Percentiles rank a stretch among this genome's conserved stretches.
Evolutionary conservation across 1,140 invertebrate species (phyloP).

Genomic region (Cyphomyrmex costatus): DNA sequence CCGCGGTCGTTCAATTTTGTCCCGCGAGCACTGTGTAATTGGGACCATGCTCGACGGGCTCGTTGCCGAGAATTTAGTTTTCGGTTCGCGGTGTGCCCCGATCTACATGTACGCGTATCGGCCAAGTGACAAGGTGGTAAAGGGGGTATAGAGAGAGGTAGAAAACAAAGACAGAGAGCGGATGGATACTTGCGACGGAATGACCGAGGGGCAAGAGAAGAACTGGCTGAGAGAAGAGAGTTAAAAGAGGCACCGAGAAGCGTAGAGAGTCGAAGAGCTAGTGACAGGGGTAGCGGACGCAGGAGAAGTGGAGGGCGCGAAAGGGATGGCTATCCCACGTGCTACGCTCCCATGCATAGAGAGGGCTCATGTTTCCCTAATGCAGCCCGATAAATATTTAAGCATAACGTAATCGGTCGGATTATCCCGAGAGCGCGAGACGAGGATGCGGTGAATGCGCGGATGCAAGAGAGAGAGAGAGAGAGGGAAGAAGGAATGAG

Average conservation of each 20-base stretch:
- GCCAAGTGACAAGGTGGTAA: conserved; percentile 1
- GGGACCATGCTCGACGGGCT: conserved; percentile 82
- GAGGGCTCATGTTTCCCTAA: conserved; percentile 86
- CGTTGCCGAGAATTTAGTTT: conserved; percentile 83
- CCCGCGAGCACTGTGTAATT: conserved; percentile 80
- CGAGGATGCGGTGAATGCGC: conserved; percentile 50
- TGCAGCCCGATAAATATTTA: conserved; percentile 86
- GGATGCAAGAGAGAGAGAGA: conserved; percentile 5
- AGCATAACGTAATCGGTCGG: conserved; percentile 85
- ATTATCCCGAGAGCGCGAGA: conserved; percentile 78
- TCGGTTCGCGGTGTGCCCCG: conserved; percentile 76
- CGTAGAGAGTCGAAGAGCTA: conserved; percentile 50
- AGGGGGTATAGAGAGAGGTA: not conserved
- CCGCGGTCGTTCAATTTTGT: conserved; percentile 77
- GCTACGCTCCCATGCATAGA: conserved; percentile 85
- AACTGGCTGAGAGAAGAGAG: conserved; percentile 5
- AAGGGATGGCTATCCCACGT: conserved; percentile 82
- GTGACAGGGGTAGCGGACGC: conserved; percentile 61
- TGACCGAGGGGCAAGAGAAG: not conserved
- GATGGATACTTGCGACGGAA: conserved; percentile 31
- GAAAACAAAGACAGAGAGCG: conserved; percentile 19
- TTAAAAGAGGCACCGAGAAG: conserved; percentile 54
- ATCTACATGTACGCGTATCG: conserved; percentile 51
- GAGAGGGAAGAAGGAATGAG: conserved; percentile 20
- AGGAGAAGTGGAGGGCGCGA: conserved; percentile 66